These are phyloP conservation scores for Baccha elongata DNA, from an alignment of 2,888 invertebrate species.

Conservation along the genomic window DNA sequence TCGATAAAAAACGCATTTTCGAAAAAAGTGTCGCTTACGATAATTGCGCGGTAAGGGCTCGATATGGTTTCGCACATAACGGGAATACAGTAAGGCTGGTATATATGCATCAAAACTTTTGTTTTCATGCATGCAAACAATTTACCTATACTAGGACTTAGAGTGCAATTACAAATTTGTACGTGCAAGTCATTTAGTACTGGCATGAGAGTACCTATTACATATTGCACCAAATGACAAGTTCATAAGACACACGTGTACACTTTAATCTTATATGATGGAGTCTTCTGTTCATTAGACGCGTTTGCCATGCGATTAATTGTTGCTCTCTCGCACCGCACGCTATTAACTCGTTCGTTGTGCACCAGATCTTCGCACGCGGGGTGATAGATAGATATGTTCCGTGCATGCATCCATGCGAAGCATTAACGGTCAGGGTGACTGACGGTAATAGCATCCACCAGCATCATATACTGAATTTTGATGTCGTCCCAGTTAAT, in stretches of 20 bases:
- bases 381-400: conserved; percentile 60
- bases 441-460: conserved; percentile 4
- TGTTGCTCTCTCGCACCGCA: conserved; percentile 61
- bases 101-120: too few species aligned
- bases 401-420: conserved; percentile 48
- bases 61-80: too few species aligned
- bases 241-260: not conserved
- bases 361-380: conserved; percentile 65
- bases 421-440: conserved; percentile 45
- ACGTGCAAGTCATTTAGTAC: too few species aligned
- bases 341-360: conserved; percentile 73
- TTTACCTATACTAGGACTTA: too few species aligned
- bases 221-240: too few species aligned
- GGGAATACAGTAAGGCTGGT: too few species aligned
- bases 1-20: too few species aligned
- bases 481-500: conserved; percentile 72
- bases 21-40: too few species aligned
- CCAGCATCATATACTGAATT: conserved; percentile 68
- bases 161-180: too few species aligned
- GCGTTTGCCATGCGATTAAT: conserved; percentile 71
- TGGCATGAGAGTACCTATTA: too few species aligned
- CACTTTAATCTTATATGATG: not conserved
- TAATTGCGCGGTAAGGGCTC: too few species aligned
- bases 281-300: conserved; percentile 67
- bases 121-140: too few species aligned